Conservation (phyloP, 2,113 vertebrate genomes). For the Amblyornis subalaris region DNA sequence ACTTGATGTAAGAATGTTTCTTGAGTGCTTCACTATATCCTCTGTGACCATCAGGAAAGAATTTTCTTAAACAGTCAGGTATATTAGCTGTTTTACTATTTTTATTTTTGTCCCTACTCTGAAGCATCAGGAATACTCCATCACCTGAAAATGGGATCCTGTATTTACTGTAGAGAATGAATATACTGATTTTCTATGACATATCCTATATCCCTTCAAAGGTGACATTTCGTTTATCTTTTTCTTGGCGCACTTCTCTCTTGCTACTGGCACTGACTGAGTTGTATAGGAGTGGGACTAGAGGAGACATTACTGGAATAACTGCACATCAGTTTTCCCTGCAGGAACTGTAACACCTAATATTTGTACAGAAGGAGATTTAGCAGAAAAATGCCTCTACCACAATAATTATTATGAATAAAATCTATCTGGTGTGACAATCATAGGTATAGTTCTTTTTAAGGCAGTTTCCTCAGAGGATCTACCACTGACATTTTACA, state of each 20-base stretch:
- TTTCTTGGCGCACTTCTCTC: neutral
- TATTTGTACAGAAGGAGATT: neutral
- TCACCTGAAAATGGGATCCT: neutral
- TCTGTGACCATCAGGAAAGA: neutral
- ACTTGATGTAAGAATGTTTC: neutral
- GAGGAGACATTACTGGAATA: neutral
- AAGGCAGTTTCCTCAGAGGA: neutral
- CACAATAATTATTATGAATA: neutral
- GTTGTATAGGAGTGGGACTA: neutral
- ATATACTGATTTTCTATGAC: neutral
- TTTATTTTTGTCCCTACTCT: neutral
- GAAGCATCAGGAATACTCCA: neutral
- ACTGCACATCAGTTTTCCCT: neutral
- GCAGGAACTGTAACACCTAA: neutral
- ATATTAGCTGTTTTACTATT: neutral
- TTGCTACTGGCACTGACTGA: neutral
- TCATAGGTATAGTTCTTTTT: neutral
- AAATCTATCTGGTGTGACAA: neutral
- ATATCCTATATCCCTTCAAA: neutral
- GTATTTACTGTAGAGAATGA: neutral
- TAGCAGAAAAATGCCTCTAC: neutral
- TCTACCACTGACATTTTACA: neutral
- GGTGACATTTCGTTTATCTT: neutral
- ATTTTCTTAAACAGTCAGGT: neutral
- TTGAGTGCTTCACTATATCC: neutral